A percentile compares a stretch with the other conserved stretches of the same genome.
Conservation (phyloP, 2,888 invertebrate genomes). For the Prionchulus punctatus region DNA sequence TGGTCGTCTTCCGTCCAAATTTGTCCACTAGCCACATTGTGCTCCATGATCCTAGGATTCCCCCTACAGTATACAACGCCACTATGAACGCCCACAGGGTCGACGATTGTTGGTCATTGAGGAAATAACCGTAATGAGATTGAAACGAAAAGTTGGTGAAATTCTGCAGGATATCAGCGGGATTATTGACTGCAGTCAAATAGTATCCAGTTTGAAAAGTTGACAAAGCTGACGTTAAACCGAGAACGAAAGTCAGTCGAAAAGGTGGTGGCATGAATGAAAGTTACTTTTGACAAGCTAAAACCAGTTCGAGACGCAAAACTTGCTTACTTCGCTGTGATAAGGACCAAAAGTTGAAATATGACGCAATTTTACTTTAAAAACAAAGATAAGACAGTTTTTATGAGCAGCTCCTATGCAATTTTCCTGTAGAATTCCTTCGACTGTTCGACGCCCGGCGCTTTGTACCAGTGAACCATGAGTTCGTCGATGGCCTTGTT, state of each 20-base stretch:
- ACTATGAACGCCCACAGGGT: neutral
- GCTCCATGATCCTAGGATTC: neutral
- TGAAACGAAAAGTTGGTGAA: neutral
- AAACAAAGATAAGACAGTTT: too few species aligned
- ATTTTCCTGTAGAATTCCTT: too few species aligned
- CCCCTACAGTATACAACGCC: neutral
- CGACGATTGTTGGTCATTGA: neutral
- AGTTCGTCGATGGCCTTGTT: constrained; percentile 92
- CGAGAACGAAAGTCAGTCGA: too few species aligned
- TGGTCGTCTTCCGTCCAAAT: constrained; percentile 1
- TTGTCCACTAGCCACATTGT: neutral
- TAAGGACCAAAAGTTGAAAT: too few species aligned
- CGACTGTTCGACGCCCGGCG: too few species aligned
- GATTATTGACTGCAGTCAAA: constrained; percentile 4
- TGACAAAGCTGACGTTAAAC: too few species aligned
- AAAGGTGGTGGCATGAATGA: too few species aligned
- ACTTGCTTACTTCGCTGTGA: too few species aligned
- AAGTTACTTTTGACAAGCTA: too few species aligned
- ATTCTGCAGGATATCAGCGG: neutral
- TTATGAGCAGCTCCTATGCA: too few species aligned
- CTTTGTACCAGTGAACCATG: constrained; percentile 13
- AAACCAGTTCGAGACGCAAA: too few species aligned
- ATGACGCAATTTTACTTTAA: too few species aligned
- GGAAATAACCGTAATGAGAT: neutral
- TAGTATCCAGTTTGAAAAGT: constrained; percentile 4